Conservation (phyloP, 92 coral and sea anemone species). For the Palythoa caribaeorum region DNA sequence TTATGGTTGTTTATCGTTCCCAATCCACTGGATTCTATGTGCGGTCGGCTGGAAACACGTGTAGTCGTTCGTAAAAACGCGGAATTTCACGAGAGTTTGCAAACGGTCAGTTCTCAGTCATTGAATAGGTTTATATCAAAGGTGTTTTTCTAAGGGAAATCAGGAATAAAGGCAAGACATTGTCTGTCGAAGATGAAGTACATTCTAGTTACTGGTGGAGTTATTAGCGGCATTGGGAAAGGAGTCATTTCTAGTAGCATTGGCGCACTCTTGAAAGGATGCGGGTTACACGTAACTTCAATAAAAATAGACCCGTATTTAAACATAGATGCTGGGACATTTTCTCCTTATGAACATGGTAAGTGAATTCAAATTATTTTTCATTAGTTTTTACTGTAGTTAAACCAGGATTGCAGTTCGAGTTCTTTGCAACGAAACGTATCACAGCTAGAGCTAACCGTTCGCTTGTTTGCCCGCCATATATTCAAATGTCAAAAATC, state of each 20-base stretch:
- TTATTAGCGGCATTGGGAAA: conserved; percentile 98
- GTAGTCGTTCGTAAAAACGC: neutral
- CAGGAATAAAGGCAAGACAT: neutral
- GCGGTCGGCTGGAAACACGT: neutral
- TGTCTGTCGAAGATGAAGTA: conserved; percentile 78
- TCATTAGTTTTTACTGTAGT: neutral
- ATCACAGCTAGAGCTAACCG: neutral
- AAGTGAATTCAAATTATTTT: neutral
- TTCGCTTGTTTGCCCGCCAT: conserved; percentile 9
- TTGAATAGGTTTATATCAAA: neutral
- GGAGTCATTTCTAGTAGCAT: conserved; percentile 97
- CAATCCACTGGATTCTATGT: neutral
- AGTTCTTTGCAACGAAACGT: neutral
- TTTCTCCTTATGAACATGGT: conserved; percentile 99
- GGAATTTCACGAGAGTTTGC: neutral
- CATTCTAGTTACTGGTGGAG: conserved; percentile 97
- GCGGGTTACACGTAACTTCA: conserved; percentile 90
- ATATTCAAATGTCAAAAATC: neutral
- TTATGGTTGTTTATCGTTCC: neutral
- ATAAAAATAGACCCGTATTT: conserved; percentile 99
- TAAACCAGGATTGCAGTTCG: neutral
- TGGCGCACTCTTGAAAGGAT: conserved; percentile 93
- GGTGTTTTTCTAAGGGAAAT: neutral
- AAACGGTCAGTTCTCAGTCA: neutral
- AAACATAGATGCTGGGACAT: conserved; percentile 98